Evolutionary conservation across 2,113 vertebrate genomes (phyloP).

Genomic region (Ceyx cyanopectus): DNA sequence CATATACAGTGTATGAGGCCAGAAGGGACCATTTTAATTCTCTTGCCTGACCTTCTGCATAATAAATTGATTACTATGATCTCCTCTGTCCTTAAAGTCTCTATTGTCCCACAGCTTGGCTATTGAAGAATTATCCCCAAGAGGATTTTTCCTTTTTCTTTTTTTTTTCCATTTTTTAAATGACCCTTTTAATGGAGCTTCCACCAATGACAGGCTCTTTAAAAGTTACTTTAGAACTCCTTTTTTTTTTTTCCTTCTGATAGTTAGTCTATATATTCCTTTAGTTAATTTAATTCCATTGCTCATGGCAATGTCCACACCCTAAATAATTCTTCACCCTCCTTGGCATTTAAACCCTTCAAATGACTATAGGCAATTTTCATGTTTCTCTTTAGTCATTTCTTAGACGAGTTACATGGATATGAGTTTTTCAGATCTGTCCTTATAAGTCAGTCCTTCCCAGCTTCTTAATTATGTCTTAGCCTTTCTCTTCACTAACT

Average conservation of each 20-base stretch:
- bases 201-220: conserved; percentile 6
- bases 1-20: neutral
- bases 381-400: conserved; percentile 5
- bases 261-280: neutral
- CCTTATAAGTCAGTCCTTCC: neutral
- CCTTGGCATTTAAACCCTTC: conserved; percentile 45
- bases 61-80: conserved; percentile 19
- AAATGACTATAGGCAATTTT: conserved; percentile 14
- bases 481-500: neutral
- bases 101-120: neutral
- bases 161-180: conserved; percentile 55
- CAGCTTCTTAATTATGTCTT: neutral
- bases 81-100: conserved; percentile 30
- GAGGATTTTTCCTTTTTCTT: conserved; percentile 45
- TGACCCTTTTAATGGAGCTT: conserved; percentile 52
- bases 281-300: conserved; percentile 50
- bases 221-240: conserved; percentile 31
- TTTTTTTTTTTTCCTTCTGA: neutral
- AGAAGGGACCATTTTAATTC: neutral
- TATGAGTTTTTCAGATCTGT: conserved; percentile 16
- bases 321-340: conserved; percentile 60
- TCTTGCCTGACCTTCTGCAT: neutral
- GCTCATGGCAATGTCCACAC: conserved; percentile 46
- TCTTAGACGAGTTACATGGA: neutral
- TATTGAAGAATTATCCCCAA: conserved; percentile 61